Conservation (phyloP, 53 echinoderm and acorn worm genomes). For the Holothuria leucospilota region DNA sequence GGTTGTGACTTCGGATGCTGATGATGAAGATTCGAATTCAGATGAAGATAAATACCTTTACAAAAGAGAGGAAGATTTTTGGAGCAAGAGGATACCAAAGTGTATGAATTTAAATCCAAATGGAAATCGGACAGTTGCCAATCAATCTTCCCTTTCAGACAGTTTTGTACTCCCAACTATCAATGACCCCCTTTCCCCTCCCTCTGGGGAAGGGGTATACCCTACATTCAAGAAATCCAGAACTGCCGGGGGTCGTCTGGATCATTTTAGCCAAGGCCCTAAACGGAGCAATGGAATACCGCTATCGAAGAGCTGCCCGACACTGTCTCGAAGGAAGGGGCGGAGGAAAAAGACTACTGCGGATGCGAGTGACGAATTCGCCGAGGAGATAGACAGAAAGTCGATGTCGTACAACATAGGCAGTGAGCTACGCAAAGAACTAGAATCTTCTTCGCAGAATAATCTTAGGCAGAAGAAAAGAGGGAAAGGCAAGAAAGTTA, state of each 20-base stretch:
- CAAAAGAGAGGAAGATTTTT: conserved; percentile 17
- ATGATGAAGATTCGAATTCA: conserved; percentile 44
- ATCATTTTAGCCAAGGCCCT: conserved; percentile 48
- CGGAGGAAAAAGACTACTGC: conserved; percentile 46
- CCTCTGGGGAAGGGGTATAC: conserved; percentile 6
- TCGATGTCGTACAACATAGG: conserved; percentile 61
- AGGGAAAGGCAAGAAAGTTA: neutral
- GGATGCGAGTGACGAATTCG: conserved; percentile 63
- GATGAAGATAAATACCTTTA: conserved; percentile 11
- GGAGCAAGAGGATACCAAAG: conserved; percentile 32
- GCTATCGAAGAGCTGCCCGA: conserved; percentile 81
- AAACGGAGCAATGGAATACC: conserved; percentile 67
- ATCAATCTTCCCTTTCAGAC: conserved; percentile 87
- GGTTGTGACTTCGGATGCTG: neutral
- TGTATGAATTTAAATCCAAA: conserved; percentile 25
- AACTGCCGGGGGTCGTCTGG: conserved; percentile 64
- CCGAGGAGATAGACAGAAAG: conserved; percentile 58
- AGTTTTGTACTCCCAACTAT: conserved; percentile 88
- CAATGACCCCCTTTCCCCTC: conserved; percentile 25
- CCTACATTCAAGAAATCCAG: conserved; percentile 56
- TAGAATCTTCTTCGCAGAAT: neutral
- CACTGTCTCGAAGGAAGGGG: conserved; percentile 60
- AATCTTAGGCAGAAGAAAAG: neutral
- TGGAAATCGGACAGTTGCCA: conserved; percentile 46
- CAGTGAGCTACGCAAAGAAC: conserved; percentile 48